These are phyloP conservation scores for Ophthalmolycus amberensis DNA, from an alignment of 2,113 vertebrate genomes.

Conservation along the genomic window DNA sequence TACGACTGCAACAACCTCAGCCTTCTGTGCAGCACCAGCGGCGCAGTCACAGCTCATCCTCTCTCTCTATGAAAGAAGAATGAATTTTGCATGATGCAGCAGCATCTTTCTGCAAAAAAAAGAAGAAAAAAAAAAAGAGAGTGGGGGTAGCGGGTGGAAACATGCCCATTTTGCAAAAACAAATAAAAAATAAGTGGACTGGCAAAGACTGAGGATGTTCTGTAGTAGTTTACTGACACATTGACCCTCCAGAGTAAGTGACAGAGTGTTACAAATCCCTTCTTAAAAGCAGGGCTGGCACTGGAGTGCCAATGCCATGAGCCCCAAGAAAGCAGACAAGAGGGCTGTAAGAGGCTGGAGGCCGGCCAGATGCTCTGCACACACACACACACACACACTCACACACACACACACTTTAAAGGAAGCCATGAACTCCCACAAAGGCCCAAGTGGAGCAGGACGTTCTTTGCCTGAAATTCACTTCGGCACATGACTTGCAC, in stretches of 20 bases:
- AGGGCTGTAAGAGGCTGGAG: conserved; percentile 53
- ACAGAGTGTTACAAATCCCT: conserved; percentile 67
- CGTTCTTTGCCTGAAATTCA: conserved; percentile 62
- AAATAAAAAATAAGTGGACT: neutral
- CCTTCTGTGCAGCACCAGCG: conserved; percentile 23
- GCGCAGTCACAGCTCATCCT: conserved; percentile 54
- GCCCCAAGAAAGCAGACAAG: conserved; percentile 29
- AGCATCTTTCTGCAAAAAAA: conserved; percentile 50
- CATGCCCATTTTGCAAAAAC: conserved; percentile 29
- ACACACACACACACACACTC: neutral
- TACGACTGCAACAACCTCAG: conserved; percentile 33
- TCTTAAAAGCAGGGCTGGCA: conserved; percentile 47
- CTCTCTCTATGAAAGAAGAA: conserved; percentile 49
- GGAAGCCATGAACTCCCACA: conserved; percentile 53
- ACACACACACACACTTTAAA: conserved; percentile 30
- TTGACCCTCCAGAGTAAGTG: conserved; percentile 54
- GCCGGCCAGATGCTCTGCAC: conserved; percentile 31
- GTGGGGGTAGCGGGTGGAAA: conserved; percentile 25
- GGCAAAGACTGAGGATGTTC: conserved; percentile 29
- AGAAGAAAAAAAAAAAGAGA: conserved; percentile 6
- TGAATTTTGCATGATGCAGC: conserved; percentile 72
- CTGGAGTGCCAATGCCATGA: conserved; percentile 45
- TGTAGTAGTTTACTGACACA: conserved; percentile 59
- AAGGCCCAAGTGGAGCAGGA: conserved; percentile 58
- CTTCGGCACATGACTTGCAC: conserved; percentile 62